phyloP scores from a whole-genome alignment of 2,888 invertebrate genomes.

The Imbricaverruca yamaguchii region DNA sequence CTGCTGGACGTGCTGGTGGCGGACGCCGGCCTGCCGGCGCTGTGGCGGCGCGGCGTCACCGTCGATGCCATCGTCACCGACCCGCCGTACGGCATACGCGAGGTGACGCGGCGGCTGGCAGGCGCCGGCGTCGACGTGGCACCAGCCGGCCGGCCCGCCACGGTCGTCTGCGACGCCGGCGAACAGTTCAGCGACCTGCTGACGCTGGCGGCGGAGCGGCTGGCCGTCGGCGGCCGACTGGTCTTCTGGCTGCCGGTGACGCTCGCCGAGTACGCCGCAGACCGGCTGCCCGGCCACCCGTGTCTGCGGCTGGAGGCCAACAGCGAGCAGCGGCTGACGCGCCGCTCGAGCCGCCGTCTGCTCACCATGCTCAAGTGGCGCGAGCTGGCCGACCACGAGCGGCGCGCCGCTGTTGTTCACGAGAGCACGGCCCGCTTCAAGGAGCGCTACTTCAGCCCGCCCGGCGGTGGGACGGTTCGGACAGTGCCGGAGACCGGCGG shows the following conservation, averaged over 20 bases:
- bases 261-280: constrained; percentile 63
- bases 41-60: constrained; percentile 61
- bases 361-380: constrained; percentile 73
- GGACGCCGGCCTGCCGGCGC: constrained; percentile 69
- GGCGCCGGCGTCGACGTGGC: not conserved
- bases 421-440: not conserved
- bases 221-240: constrained; percentile 66
- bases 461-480: too few species aligned
- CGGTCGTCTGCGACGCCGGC: constrained; percentile 73
- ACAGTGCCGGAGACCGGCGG: too few species aligned
- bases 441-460: not conserved
- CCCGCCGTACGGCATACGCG: constrained; percentile 96
- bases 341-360: constrained; percentile 68
- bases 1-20: constrained; percentile 86
- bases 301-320: constrained; percentile 68
- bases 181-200: constrained; percentile 78
- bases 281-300: constrained; percentile 70
- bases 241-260: constrained; percentile 95
- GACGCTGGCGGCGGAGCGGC: constrained; percentile 66
- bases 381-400: constrained; percentile 16
- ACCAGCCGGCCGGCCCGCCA: constrained; percentile 45
- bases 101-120: constrained; percentile 80
- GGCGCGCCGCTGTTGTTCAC: not conserved
- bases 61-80: constrained; percentile 94
- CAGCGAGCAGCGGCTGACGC: constrained; percentile 80